Conservation (phyloP, 1,140 invertebrate species). For the Zaprionus davidi region DNA sequence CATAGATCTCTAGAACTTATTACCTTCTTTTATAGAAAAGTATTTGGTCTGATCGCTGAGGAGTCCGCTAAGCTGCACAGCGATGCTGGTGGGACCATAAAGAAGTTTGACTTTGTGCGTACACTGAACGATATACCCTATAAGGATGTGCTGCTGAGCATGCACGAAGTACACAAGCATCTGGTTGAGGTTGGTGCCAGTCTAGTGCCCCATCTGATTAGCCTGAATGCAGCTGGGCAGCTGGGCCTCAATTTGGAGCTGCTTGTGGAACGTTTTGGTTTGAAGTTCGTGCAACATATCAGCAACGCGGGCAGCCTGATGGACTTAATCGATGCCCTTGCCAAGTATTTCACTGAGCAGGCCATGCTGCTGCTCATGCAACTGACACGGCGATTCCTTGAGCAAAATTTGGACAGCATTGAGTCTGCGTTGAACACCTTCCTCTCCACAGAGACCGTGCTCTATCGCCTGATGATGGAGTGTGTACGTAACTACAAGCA, state of each 20-base stretch:
- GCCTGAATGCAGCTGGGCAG: constrained; percentile 34
- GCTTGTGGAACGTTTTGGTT: constrained; percentile 47
- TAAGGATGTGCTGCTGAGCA: constrained; percentile 57
- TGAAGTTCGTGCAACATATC: constrained; percentile 74
- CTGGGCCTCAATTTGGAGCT: constrained; percentile 53
- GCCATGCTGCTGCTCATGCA: constrained; percentile 61
- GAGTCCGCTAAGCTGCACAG: constrained; percentile 33
- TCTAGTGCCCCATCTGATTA: constrained; percentile 51
- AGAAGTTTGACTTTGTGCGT: constrained; percentile 70
- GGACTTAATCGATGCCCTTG: constrained; percentile 63
- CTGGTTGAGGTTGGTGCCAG: constrained; percentile 40
- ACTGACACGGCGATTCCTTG: constrained; percentile 60
- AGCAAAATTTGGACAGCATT: constrained; percentile 61
- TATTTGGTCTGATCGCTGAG: constrained; percentile 41
- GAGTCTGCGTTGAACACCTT: constrained; percentile 66
- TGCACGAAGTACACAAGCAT: constrained; percentile 54
- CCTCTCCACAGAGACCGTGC: constrained; percentile 69
- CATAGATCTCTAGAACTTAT: background rate
- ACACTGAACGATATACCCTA: constrained; percentile 75
- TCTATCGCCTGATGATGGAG: constrained; percentile 70
- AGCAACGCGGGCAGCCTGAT: constrained; percentile 54
- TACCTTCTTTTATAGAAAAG: constrained; percentile 14
- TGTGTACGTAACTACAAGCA: constrained; percentile 65
- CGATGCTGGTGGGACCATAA: background rate
- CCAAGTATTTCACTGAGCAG: constrained; percentile 57